phyloP scores from a whole-genome alignment of 2,888 invertebrate genomes.

The Aethes cnicana region DNA sequence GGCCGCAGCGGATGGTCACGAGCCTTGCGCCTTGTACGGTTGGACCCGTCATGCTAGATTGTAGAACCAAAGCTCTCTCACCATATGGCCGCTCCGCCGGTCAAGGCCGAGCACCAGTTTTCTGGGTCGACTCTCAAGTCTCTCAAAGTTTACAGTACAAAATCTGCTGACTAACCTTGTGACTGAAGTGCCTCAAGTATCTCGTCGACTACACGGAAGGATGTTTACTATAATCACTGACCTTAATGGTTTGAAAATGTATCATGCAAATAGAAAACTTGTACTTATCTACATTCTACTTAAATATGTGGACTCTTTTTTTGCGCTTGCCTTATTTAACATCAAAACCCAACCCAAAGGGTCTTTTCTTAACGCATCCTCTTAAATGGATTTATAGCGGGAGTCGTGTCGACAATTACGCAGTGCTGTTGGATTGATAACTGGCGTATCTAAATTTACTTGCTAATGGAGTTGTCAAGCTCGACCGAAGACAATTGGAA shows the following conservation, averaged over 20 bases:
- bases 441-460: conserved; percentile 3
- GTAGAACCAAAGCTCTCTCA: conserved; percentile 49
- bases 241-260: too few species aligned
- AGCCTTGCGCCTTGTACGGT: conserved; percentile 53
- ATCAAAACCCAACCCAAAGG: too few species aligned
- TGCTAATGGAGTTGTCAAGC: conserved; percentile 36
- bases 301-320: too few species aligned
- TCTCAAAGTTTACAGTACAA: conserved; percentile 56
- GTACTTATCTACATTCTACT: too few species aligned
- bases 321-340: too few species aligned
- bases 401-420: background rate
- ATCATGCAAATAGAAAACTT: too few species aligned
- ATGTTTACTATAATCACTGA: conserved; percentile 1
- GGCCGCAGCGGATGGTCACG: conserved; percentile 52
- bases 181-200: background rate
- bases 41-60: conserved; percentile 44
- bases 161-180: conserved; percentile 33
- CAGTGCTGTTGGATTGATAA: background rate
- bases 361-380: too few species aligned
- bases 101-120: conserved; percentile 56
- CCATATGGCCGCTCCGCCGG: conserved; percentile 59
- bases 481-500: conserved; percentile 49
- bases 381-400: too few species aligned
- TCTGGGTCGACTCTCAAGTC: conserved; percentile 46
- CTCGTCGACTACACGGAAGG: conserved; percentile 9